phyloP scores from a whole-genome alignment of 2,888 invertebrate species.

The Conchocele bisecta region DNA sequence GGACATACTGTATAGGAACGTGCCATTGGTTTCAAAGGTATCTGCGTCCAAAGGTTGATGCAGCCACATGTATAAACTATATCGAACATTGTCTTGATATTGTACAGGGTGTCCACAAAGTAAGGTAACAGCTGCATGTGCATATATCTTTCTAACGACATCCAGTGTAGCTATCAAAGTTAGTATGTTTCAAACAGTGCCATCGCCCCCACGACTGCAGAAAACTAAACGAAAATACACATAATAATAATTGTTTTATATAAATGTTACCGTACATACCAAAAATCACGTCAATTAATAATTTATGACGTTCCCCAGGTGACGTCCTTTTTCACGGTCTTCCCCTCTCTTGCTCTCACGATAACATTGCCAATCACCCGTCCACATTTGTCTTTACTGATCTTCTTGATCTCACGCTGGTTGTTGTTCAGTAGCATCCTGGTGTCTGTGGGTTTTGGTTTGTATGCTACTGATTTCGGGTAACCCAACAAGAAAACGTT shows the following conservation, averaged over 20 bases:
- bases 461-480: constrained; percentile 7
- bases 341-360: background rate
- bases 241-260: background rate
- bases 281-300: background rate
- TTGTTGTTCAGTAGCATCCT: constrained; percentile 5
- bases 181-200: background rate
- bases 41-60: too few species aligned
- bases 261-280: background rate
- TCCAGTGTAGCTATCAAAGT: background rate
- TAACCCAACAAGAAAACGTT: constrained; percentile 18
- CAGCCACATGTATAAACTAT: too few species aligned
- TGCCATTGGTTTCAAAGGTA: too few species aligned
- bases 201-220: background rate
- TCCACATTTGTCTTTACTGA: background rate
- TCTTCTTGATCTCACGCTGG: background rate
- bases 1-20: too few species aligned
- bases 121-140: background rate
- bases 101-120: background rate
- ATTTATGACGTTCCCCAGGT: background rate
- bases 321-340: background rate
- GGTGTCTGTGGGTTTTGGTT: constrained; percentile 9
- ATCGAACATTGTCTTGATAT: too few species aligned
- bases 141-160: background rate
- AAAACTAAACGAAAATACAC: too few species aligned
- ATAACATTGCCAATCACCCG: background rate